A percentile compares a stretch with the other conserved stretches of the same genome.
Evolutionary conservation across 2,888 invertebrate species (phyloP).

Genomic region (Nymphalis urticae): DNA sequence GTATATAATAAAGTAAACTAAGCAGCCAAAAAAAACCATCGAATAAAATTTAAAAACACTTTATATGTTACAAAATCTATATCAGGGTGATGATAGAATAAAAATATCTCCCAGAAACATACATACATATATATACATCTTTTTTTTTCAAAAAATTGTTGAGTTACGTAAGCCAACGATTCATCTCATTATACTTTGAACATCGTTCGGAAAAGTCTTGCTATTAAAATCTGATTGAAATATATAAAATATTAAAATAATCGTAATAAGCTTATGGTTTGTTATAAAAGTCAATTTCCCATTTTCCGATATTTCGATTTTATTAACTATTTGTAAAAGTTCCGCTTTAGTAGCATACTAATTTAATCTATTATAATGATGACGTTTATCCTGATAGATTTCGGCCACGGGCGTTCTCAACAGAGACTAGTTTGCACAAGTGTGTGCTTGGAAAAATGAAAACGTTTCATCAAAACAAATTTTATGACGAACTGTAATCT

Average conservation of each 20-base stretch:
- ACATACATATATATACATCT: neutral
- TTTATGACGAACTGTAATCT: too few species aligned
- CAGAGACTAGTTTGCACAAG: too few species aligned
- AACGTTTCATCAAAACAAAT: too few species aligned
- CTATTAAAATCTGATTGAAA: slow-evolving; percentile 10
- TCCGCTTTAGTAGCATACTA: neutral
- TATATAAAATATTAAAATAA: slow-evolving; percentile 12
- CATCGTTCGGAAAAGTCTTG: slow-evolving; percentile 23
- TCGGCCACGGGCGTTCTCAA: too few species aligned
- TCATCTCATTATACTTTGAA: slow-evolving; percentile 28
- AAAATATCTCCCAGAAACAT: neutral
- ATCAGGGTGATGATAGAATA: too few species aligned
- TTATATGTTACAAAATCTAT: too few species aligned
- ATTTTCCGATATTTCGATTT: neutral
- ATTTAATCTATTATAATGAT: too few species aligned
- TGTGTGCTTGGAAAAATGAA: too few species aligned
- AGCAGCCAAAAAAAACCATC: too few species aligned
- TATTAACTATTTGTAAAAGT: neutral
- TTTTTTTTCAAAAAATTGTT: neutral
- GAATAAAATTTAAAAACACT: too few species aligned
- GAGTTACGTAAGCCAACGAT: slow-evolving; percentile 24
- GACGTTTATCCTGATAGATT: too few species aligned
- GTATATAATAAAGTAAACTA: too few species aligned
- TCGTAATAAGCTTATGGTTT: slow-evolving; percentile 4
- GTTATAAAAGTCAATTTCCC: slow-evolving; percentile 20